Base-by-base conservation (phyloP, 1,140 invertebrate species). In the Drosophila orosa region DNA sequence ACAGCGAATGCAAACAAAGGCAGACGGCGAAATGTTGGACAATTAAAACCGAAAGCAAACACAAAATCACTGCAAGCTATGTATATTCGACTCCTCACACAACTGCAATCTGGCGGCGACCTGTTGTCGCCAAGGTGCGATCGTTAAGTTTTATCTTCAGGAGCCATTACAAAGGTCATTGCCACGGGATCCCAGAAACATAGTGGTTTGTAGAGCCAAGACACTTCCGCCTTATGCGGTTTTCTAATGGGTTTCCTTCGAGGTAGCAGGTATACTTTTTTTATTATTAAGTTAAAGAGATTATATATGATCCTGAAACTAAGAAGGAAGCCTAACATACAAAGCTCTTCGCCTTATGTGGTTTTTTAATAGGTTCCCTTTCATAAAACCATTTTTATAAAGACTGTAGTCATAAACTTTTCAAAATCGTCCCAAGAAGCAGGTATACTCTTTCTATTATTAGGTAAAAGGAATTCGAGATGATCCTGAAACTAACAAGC, bases 1-100 rank as follows among this genome's bases (percentile, higher is more conserved):
- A 86, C 82, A 85, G 45, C 54, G 5, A 67, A 37, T 25, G 19
- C 29, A 60, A 65, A 61, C 59, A 77, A 84, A 84, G 69, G 15
- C 44, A 35, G 39, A 47, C 55, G 15, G 24, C 60, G 50, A 54
- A 57, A 71, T 45, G 65, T 71, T 57, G 19, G 33, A 56, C 61
- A 60, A 68, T 60, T 48, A 57, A 65, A 65, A 52, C 39, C 15
- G 47, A 74, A 69, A 56, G 55, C 55, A 67, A 48, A 35, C 35
- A 68, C 25, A 54, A 59, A 54, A 60, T 66, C 48, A 48, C 42
- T 55, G 60, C n/a, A 31, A 45, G 50, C 52, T 31, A 54, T 37
- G 55, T 31, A 54, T 37, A 59, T 59, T 29, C 44, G 63, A 62
- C 56, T 35, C 22, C 35, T 24, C 24, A 50, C 47, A 66, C 50